These are phyloP conservation scores for Matsumurasca onukii DNA, from an alignment of 1,140 invertebrate genomes.

Conservation along the genomic window DNA sequence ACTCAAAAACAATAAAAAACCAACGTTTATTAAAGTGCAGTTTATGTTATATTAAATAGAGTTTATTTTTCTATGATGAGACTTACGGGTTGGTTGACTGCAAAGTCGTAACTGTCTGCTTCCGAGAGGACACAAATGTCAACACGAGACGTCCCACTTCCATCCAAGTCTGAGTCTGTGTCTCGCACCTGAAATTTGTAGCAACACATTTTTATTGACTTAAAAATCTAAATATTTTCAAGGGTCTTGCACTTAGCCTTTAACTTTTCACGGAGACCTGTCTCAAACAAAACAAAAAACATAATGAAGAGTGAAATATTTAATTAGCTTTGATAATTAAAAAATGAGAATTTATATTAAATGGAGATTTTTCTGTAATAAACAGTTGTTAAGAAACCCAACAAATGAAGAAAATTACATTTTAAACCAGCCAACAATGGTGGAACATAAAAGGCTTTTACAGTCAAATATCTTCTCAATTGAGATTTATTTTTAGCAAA, in stretches of 20 bases:
- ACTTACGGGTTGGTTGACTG: constrained; percentile 47
- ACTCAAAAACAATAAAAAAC: too few species aligned
- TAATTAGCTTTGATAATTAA: not conserved
- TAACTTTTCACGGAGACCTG: too few species aligned
- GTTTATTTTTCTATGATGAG: constrained; percentile 36
- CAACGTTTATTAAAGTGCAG: too few species aligned
- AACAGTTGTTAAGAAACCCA: too few species aligned
- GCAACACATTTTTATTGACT: not conserved
- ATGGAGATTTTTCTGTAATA: not conserved
- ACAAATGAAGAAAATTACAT: too few species aligned
- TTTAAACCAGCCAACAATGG: too few species aligned
- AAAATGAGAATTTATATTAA: not conserved
- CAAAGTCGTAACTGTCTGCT: constrained; percentile 53
- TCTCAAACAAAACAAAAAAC: not conserved
- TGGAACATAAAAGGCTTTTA: too few species aligned
- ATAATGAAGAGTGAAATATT: not conserved
- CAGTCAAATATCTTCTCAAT: too few species aligned
- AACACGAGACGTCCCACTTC: constrained; percentile 41
- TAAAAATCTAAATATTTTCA: not conserved
- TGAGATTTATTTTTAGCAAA: too few species aligned
- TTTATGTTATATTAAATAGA: too few species aligned
- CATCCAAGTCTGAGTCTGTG: not conserved
- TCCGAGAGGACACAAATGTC: constrained; percentile 55
- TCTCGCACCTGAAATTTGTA: not conserved
- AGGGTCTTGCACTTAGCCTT: not conserved